A percentile compares a stretch with the other conserved stretches of the same genome.
These are phyloP conservation scores for Drosophila anomelani DNA, from an alignment of 2,888 invertebrate genomes.

Conservation along the genomic window DNA sequence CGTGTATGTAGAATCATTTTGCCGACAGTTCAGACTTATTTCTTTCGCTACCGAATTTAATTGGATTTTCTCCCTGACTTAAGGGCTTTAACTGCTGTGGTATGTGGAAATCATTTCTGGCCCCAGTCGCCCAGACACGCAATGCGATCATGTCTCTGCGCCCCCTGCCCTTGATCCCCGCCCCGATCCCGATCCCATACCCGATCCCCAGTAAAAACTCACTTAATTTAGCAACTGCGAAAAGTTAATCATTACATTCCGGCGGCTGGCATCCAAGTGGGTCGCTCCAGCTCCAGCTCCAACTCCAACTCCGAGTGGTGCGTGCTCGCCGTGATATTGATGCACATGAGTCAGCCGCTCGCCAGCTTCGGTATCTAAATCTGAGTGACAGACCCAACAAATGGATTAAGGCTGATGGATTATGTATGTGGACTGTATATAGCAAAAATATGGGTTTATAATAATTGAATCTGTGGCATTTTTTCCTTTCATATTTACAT, in stretches of 20 bases:
- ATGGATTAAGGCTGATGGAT: slow-evolving; percentile 31
- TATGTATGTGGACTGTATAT: not conserved
- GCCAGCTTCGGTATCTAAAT: slow-evolving; percentile 29
- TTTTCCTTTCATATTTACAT: not conserved
- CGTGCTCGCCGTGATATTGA: slow-evolving; percentile 45
- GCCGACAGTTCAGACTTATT: slow-evolving; percentile 82
- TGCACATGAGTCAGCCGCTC: slow-evolving; percentile 31
- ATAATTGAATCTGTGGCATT: not conserved
- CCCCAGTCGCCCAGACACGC: slow-evolving; percentile 62
- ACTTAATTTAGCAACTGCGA: slow-evolving; percentile 77
- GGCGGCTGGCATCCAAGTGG: slow-evolving; percentile 52
- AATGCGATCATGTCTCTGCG: slow-evolving; percentile 40
- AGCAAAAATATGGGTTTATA: not conserved
- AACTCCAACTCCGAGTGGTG: slow-evolving; percentile 38
- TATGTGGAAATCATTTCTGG: slow-evolving; percentile 81
- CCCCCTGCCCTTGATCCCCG: not conserved
- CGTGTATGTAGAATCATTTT: slow-evolving; percentile 81
- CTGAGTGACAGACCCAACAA: slow-evolving; percentile 31
- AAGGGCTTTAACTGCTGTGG: slow-evolving; percentile 81
- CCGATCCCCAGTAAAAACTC: slow-evolving; percentile 72
- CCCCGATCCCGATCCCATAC: not conserved
- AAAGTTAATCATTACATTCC: slow-evolving; percentile 79
- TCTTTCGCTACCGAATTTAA: slow-evolving; percentile 82
- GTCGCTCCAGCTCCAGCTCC: slow-evolving; percentile 23
- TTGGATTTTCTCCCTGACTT: slow-evolving; percentile 82